Evolutionary conservation across 2,797 vertebrate species (phyloP).

Genomic region (Austrolebias charrua): DNA sequence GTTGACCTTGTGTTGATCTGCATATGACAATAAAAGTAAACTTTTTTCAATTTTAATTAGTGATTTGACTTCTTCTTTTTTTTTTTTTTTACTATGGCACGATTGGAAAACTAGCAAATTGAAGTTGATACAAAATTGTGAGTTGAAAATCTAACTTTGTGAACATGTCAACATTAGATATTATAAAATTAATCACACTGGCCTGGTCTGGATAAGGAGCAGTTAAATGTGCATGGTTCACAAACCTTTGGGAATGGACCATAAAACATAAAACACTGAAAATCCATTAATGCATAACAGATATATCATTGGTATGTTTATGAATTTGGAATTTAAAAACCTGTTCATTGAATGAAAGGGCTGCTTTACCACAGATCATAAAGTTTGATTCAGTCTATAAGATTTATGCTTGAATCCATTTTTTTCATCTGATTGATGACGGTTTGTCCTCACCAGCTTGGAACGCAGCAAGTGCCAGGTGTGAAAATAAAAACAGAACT

Average conservation of each 20-base stretch:
- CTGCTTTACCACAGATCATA: neutral
- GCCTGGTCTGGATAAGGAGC: neutral
- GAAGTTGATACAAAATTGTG: neutral
- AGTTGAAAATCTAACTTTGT: neutral
- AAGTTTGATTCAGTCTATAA: neutral
- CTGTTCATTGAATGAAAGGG: neutral
- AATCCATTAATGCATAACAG: neutral
- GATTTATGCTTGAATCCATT: neutral
- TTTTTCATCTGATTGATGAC: constrained; percentile 2
- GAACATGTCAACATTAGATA: neutral
- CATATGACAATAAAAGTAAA: too few species aligned
- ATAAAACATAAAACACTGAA: neutral
- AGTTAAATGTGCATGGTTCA: neutral
- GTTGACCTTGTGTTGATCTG: too few species aligned
- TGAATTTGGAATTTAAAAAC: neutral
- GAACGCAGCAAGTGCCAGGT: neutral
- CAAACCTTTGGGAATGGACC: neutral
- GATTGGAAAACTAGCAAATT: neutral
- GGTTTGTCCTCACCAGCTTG: constrained; percentile 9
- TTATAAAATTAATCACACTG: neutral
- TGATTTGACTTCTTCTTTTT: too few species aligned
- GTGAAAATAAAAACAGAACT: too few species aligned
- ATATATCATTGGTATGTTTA: neutral
- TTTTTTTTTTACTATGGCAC: too few species aligned
- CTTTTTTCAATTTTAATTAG: neutral